These are phyloP conservation scores for Bombylius discolor DNA, from an alignment of 2,888 invertebrate species.

Conservation along the genomic window DNA sequence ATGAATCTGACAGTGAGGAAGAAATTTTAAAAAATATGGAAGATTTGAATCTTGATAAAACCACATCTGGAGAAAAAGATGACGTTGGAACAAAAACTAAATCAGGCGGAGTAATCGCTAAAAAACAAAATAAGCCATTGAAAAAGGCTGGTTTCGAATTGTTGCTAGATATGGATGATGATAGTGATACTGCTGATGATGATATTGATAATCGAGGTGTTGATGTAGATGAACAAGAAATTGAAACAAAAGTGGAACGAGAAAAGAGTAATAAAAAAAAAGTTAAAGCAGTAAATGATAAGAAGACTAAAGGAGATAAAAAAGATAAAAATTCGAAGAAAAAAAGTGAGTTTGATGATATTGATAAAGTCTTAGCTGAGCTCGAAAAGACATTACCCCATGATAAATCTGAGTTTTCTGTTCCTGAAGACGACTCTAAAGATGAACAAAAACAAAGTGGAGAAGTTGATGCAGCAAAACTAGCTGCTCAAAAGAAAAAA, in stretches of 20 bases:
- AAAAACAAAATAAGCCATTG: conserved; percentile 14
- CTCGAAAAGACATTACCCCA: conserved; percentile 62
- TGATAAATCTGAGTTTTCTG: conserved; percentile 11
- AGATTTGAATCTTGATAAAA: conserved; percentile 33
- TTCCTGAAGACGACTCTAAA: conserved; percentile 28
- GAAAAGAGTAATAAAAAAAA: conserved; percentile 36
- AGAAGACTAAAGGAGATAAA: conserved; percentile 41
- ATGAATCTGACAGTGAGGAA: conserved; percentile 8
- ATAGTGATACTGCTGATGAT: conserved; percentile 30
- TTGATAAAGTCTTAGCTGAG: conserved; percentile 73
- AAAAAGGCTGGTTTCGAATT: conserved; percentile 54
- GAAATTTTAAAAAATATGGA: conserved; percentile 36
- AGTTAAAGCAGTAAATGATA: conserved; percentile 29
- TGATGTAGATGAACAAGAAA: conserved; percentile 35
- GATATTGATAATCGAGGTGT: conserved; percentile 17
- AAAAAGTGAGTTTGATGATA: conserved; percentile 58
- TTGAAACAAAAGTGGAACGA: conserved; percentile 31
- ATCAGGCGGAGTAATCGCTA: conserved; percentile 13
- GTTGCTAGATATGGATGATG: conserved; percentile 51
- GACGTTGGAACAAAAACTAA: conserved; percentile 35
- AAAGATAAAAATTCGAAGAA: conserved; percentile 60
- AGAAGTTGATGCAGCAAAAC: conserved; percentile 52
- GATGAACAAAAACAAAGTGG: conserved; percentile 27
- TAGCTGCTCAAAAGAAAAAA: conserved; percentile 78
- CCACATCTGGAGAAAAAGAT: conserved; percentile 31